A percentile compares a stretch with the other conserved stretches of the same genome.
phyloP scores from a whole-genome alignment of 2,797 vertebrate genomes.

The Scleropages formosus region DNA sequence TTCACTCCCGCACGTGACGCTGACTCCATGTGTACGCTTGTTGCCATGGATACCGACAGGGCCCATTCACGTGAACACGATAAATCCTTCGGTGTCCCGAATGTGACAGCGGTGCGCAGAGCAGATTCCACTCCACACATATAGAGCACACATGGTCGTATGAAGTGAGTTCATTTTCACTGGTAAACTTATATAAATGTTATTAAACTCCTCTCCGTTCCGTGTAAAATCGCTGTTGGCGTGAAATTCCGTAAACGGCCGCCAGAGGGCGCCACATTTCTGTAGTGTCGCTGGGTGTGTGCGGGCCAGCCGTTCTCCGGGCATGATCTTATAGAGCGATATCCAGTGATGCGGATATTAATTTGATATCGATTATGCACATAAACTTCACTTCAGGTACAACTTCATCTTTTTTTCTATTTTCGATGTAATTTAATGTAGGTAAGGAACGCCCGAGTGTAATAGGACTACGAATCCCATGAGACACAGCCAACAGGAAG shows the following conservation, averaged over 20 bases:
- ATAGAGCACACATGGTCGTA: background rate
- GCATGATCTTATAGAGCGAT: background rate
- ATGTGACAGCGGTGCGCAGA: background rate
- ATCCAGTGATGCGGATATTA: background rate
- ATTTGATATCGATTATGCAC: background rate
- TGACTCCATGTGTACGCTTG: constrained; percentile 12
- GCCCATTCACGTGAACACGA: too few species aligned
- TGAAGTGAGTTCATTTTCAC: background rate
- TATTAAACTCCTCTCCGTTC: background rate
- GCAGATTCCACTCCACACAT: too few species aligned
- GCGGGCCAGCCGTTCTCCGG: too few species aligned
- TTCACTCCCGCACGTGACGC: too few species aligned
- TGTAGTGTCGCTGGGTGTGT: too few species aligned
- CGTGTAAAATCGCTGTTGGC: too few species aligned
- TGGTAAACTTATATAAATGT: background rate
- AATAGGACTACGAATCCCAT: constrained; percentile 62
- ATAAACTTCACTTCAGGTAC: background rate
- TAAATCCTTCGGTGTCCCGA: too few species aligned
- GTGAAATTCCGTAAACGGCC: too few species aligned
- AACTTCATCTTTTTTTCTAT: background rate
- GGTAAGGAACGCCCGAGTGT: too few species aligned
- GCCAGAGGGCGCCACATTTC: too few species aligned
- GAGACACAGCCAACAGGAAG: background rate
- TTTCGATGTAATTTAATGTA: too few species aligned
- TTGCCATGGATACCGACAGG: constrained; percentile 4